Base-by-base conservation (phyloP, 2,797 vertebrate genomes). In the Amazonetta brasiliensis region DNA sequence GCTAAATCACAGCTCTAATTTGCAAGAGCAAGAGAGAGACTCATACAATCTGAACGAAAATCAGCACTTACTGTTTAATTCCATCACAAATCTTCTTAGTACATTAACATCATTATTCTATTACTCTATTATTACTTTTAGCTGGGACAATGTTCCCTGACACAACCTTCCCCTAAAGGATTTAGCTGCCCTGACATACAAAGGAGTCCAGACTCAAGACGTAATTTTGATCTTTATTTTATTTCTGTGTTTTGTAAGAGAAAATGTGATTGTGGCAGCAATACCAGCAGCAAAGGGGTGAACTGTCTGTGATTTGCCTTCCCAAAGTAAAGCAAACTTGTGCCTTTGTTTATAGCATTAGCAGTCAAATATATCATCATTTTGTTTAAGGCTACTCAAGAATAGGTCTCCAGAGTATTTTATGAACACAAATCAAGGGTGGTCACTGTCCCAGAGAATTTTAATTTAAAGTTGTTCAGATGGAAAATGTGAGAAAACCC, bases 1-100 rank as follows among this genome's bases (percentile, higher is more conserved):
- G 37, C 83, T 96, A 77, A 89, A 93, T 66, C 44, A 62, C 54
- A 83, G 37, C 17, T 90, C 64, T 87, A 59, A 92, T 90, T 93
- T 92, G 9, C 62, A 80, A 85, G 22, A 91, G 46, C 41, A 86
- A 87, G 50, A 85, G 79, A 81, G 52, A 80, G 43, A 90, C 22
- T 12, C 19, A 30, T 44, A 64, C 22, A 41, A 69, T 92, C 88
- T 87, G 71, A 89, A 76, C 43, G 91, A 87, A 94, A 94, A 94
- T 89, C 72, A 90, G 74, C 78, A 72, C 44, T 90, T 80, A 39
- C 8, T 85, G 26, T 64, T 92, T 90, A 92, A 93, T 94, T 92
- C 66, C 74, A 80, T 91, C 86, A 87, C 64, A 95, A 90, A 95
- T 87, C 74, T 93, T 41, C 62, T 92, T 90, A 68, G 64, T 84